Conservation (phyloP, 2,888 invertebrate genomes). For the Sarcophaga carnaria region DNA sequence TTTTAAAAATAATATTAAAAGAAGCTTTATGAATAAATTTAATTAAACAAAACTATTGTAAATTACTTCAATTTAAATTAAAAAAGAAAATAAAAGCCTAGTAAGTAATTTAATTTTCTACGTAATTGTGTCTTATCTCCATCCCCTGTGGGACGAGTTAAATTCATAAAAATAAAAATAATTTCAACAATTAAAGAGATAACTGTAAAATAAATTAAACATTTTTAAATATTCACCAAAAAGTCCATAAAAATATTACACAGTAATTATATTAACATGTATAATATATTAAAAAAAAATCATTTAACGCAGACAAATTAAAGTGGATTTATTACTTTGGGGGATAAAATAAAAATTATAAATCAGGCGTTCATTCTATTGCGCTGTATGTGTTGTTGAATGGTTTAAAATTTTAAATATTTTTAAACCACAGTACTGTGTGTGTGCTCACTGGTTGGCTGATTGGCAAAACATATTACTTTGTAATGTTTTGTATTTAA, state of each 20-base stretch:
- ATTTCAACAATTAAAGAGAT: no score
- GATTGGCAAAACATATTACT: no score
- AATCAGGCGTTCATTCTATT: not conserved
- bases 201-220: no score
- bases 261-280: not conserved
- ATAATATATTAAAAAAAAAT: not conserved
- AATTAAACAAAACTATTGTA: not conserved
- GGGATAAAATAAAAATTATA: constrained; percentile 7
- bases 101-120: constrained; percentile 19
- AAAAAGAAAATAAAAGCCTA: no score
- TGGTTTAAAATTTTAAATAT: not conserved
- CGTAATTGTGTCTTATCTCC: not conserved
- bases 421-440: no score
- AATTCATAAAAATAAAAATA: no score
- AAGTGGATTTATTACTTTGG: constrained; percentile 33
- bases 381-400: not conserved
- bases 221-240: no score
- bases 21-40: constrained; percentile 9
- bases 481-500: not conserved
- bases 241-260: no score
- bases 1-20: not conserved
- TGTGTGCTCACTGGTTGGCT: no score
- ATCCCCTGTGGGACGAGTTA: not conserved
- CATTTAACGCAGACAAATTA: constrained; percentile 22
- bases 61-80: constrained; percentile 6